phyloP scores from a whole-genome alignment of 2,888 invertebrate genomes.

The Ischnura elegans region DNA sequence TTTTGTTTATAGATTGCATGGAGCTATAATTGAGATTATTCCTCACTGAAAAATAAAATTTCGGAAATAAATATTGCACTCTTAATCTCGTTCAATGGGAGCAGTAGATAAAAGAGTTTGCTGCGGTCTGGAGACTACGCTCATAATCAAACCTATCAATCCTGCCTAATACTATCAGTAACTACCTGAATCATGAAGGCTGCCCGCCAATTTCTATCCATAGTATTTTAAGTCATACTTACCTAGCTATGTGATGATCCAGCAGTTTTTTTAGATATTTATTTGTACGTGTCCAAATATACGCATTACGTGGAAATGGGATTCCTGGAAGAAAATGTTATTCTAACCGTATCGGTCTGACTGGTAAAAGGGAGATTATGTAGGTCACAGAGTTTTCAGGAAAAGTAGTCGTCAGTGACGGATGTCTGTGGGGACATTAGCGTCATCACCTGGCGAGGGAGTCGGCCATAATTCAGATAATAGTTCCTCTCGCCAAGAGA shows the following conservation, averaged over 20 bases:
- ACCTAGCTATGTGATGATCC: not conserved
- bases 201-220: not conserved
- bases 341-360: not conserved
- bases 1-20: too few species aligned
- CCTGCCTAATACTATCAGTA: too few species aligned
- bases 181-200: not conserved
- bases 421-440: not conserved
- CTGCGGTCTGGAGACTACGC: too few species aligned
- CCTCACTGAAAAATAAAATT: too few species aligned
- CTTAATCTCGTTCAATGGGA: too few species aligned
- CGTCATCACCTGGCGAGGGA: conserved; percentile 24
- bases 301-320: not conserved
- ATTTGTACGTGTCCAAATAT: not conserved
- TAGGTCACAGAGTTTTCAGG: conserved; percentile 10
- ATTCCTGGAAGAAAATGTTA: not conserved
- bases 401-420: not conserved
- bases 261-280: not conserved
- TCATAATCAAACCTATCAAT: too few species aligned
- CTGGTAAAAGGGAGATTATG: not conserved
- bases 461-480: conserved; percentile 2
- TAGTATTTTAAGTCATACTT: not conserved
- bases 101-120: too few species aligned
- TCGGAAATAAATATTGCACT: too few species aligned
- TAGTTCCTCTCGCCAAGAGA: conserved; percentile 3
- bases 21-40: too few species aligned